Percentiles rank a stretch among this genome's conserved stretches.
Evolutionary conservation across 2,797 vertebrate genomes (phyloP).

Genomic region (Natrix natrix): DNA sequence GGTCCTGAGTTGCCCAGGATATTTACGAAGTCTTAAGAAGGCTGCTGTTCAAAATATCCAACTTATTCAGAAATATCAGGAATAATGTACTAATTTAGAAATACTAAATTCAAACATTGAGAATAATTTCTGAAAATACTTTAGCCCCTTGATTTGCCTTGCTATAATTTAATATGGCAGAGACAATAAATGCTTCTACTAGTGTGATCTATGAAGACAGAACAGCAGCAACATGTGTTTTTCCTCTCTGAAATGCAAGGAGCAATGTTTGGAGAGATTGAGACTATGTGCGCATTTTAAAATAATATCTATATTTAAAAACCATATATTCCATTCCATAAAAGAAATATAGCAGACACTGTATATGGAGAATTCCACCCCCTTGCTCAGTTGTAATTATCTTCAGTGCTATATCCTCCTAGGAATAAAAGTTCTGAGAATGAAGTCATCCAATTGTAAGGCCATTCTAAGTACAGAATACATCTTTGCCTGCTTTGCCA

Average conservation of each 20-base stretch:
- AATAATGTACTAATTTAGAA: not conserved
- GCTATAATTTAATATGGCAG: not conserved
- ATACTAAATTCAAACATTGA: not conserved
- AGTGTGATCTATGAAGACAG: not conserved
- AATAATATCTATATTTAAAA: not conserved
- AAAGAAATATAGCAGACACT: not conserved
- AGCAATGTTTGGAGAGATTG: not conserved
- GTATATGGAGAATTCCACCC: not conserved
- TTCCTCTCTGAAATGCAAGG: not conserved
- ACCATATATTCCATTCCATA: not conserved
- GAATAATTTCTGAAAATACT: not conserved
- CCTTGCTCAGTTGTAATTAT: not conserved
- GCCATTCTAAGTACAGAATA: not conserved
- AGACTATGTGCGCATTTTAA: not conserved
- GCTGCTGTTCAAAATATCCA: not conserved
- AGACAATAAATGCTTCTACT: not conserved
- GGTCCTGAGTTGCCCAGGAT: not conserved
- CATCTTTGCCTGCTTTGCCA: not conserved
- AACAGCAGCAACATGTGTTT: not conserved
- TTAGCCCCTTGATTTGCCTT: not conserved
- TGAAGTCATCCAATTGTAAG: not conserved
- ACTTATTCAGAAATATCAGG: not conserved
- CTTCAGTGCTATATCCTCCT: not conserved
- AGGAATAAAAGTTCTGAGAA: slow-evolving; percentile 15
- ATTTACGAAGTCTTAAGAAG: not conserved